Percentiles rank a stretch among this genome's conserved stretches.
phyloP scores from a whole-genome alignment of 2,113 vertebrate species.

The Eptatretus burgeri region DNA sequence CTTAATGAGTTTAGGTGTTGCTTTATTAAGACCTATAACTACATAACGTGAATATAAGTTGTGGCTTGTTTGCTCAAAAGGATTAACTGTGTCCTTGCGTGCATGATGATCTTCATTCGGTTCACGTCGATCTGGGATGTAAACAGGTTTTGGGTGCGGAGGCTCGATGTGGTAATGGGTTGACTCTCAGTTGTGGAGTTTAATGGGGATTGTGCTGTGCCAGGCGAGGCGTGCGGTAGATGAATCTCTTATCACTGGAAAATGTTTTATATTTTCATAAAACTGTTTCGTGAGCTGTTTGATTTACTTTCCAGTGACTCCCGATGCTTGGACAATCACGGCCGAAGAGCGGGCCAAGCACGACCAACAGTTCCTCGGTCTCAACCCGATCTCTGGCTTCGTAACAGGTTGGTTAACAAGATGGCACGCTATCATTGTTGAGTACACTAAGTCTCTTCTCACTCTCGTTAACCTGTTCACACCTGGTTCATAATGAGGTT shows the following conservation, averaged over 20 bases:
- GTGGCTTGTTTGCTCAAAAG: no score
- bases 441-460: background rate
- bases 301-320: background rate
- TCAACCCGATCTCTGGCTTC: slow-evolving; percentile 52
- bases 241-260: background rate
- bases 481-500: background rate
- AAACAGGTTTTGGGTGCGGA: background rate
- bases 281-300: background rate
- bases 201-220: background rate
- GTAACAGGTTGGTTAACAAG: background rate
- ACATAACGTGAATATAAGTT: no score
- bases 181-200: background rate
- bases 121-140: no score
- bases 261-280: background rate
- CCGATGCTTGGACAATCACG: slow-evolving; percentile 78
- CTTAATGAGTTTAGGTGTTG: no score
- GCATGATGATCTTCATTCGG: no score
- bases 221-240: background rate
- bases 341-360: slow-evolving; percentile 82
- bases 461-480: background rate
- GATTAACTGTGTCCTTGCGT: no score
- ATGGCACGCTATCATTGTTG: no score
- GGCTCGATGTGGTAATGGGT: background rate
- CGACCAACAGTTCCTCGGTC: slow-evolving; percentile 88
- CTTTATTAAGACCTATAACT: no score